Base-by-base conservation (phyloP, 2,113 vertebrate species). In the Herpailurus yagouaroundi region DNA sequence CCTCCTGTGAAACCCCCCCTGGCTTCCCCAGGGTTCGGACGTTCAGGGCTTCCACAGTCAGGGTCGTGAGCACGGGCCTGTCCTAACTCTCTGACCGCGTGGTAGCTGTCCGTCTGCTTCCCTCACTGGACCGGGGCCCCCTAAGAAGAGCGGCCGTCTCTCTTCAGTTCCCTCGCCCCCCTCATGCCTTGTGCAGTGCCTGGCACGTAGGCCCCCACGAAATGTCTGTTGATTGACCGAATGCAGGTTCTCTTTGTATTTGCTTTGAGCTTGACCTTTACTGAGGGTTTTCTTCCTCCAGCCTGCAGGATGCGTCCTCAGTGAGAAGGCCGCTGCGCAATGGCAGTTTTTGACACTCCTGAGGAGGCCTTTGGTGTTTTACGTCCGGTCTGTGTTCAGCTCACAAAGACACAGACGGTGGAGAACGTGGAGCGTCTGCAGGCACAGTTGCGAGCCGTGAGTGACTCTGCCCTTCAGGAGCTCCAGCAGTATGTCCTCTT, bases 401-500 rank as follows among this genome's bases (percentile, higher is more conserved):
- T 99, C 97, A 99, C 99, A 7, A 98, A 98, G 96, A 98, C 98
- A 0, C 99, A 99, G 96, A 99, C 99, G 0, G 89, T 98, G 52
- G 97, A 98, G 96, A 99, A 99, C 0, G 99, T 99, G 86, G 98
- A 99, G 84, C 96, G 76, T 3, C 98, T 99, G 82, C 98, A 98
- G 18, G 66, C 93, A 7, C 99, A 97, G 64, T 96, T 99, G 76
- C 99, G 95, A 27, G 96, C 97, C 0, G 98, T 99, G 23, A 98
- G 99, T 1, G 99, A 99, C 97, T 74, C 99, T 21, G 99, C 99
- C 2, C 98, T 99, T 84, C 99, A 99, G 98, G 99, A 99, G 87
- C 99, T 99, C 60, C 99, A 99, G 98, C 99, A 99, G 83, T 99
- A 99, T 5, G 96, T 99, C 57, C 99, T 99, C 73, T 99, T 99